Base-by-base conservation (phyloP, 2,888 invertebrate genomes). In the Andricus quercusramuli region DNA sequence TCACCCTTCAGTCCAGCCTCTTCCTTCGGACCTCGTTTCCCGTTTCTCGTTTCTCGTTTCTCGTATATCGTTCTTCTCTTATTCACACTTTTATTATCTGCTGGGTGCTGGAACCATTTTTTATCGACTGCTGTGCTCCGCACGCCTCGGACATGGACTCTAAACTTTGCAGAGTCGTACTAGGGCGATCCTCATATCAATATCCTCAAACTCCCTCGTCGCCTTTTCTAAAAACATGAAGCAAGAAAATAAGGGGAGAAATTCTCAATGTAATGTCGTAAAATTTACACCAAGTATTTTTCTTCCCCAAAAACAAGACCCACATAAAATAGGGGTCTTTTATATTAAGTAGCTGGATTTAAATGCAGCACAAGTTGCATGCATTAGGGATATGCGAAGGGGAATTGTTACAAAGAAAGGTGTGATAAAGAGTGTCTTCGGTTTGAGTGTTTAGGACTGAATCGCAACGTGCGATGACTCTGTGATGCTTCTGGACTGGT, bases 61-160 rank as follows among this genome's bases (percentile, higher is more conserved):
- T 77, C 80, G 79, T 83, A 82, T 85, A 82, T 85, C 82, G 82
- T 80, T 79, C 83, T 83, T 83, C 84, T 82, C 85, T 88, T 90
- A 90, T 90, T 91, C 90, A 87, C 90, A 89, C 89, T 91, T 91
- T 91, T 91, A 91, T 91, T 90, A 90, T 90, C 90, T 89, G 86
- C 90, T 89, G 86, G 84, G 82, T 84, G 86, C 85, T 85, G 86
- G 90, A 89, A 89, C 91, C 90, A 90, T 90, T 90, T 90, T 90
- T 91, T 91, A 84, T 83, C 29, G 70, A 70, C 47, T 70, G 62
- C 29, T 51, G 51, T 37, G 41, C 47, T 29, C 9, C 22, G 29
- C 70, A 29, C 47, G 51, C 47, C 25, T 51, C 51, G 70, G 70
- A 70, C 70, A 70, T 20, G 70, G 51, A 56, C 67, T 67, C 47